Percentiles rank a stretch among this genome's conserved stretches.
Conservation (phyloP, 1,140 invertebrate genomes). For the Brachionus asplanchnoidis region DNA sequence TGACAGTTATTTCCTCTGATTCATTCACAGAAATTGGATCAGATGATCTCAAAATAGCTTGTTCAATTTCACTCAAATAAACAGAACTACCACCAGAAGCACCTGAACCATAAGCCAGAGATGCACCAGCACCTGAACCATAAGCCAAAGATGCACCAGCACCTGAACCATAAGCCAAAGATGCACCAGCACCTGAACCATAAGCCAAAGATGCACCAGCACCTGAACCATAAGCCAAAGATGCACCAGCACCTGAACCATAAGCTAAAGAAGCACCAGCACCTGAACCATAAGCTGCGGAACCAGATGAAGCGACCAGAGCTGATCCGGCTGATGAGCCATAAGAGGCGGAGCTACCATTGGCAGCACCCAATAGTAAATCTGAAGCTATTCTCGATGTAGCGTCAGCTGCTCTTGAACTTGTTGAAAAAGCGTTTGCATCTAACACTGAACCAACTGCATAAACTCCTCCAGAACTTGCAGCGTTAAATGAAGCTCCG, state of each 20-base stretch:
- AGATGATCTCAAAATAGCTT: conserved; percentile 11
- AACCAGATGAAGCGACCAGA: neutral
- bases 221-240: neutral
- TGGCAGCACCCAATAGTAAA: neutral
- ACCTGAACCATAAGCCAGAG: neutral
- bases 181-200: too few species aligned
- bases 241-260: neutral
- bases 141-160: too few species aligned
- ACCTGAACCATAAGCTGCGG: too few species aligned
- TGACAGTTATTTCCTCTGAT: conserved; percentile 37
- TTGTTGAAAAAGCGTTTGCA: neutral
- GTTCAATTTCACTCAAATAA: conserved; percentile 20
- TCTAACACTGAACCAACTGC: neutral
- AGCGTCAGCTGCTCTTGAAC: neutral
- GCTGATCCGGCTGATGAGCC: neutral
- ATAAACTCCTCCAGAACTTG: neutral
- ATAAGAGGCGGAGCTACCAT: neutral
- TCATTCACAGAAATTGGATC: conserved; percentile 16
- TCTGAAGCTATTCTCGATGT: neutral
- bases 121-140: too few species aligned
- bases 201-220: too few species aligned
- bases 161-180: too few species aligned
- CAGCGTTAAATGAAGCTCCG: neutral
- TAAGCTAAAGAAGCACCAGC: neutral
- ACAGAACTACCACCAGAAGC: neutral